phyloP scores from a whole-genome alignment of 2,797 vertebrate species.

The Macroramphosus scolopax region DNA sequence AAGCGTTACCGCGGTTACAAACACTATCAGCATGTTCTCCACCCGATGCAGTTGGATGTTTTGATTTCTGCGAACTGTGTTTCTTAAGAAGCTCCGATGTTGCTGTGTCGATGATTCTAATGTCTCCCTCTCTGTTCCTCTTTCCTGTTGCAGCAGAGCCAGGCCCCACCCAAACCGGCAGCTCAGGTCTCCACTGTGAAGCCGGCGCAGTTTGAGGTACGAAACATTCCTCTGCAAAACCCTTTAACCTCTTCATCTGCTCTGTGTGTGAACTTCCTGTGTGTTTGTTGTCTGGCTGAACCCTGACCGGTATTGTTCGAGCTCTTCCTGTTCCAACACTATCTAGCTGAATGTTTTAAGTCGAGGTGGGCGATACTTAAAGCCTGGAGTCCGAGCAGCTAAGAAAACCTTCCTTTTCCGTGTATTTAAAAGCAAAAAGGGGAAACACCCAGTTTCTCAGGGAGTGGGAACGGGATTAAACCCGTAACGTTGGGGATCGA shows the following conservation, averaged over 20 bases:
- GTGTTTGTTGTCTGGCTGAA: slow-evolving; percentile 20
- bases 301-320: slow-evolving; percentile 25
- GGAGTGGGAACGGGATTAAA: slow-evolving; percentile 16
- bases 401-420: slow-evolving; percentile 49
- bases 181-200: slow-evolving; percentile 69
- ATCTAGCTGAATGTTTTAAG: background rate
- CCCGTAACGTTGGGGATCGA: slow-evolving; percentile 5
- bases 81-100: too few relatives aligned
- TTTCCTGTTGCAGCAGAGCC: slow-evolving; percentile 72
- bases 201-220: slow-evolving; percentile 77
- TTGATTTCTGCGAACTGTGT: too few relatives aligned
- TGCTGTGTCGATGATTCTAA: too few relatives aligned
- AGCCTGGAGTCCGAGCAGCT: background rate
- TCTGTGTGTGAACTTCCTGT: slow-evolving; percentile 10
- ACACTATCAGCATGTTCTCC: too few relatives aligned
- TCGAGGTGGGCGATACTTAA: too few relatives aligned
- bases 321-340: slow-evolving; percentile 37
- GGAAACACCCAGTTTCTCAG: slow-evolving; percentile 36
- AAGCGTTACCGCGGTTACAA: too few relatives aligned
- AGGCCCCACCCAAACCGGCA: slow-evolving; percentile 65
- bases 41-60: too few relatives aligned
- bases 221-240: slow-evolving; percentile 13
- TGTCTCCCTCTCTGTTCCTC: slow-evolving; percentile 23
- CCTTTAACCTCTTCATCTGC: slow-evolving; percentile 1
- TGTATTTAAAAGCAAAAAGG: slow-evolving; percentile 30